Evolutionary conservation across 2,113 vertebrate species (phyloP), one percentile per base, ranked within the genome.

Genomic region (Castor canadensis): DNA sequence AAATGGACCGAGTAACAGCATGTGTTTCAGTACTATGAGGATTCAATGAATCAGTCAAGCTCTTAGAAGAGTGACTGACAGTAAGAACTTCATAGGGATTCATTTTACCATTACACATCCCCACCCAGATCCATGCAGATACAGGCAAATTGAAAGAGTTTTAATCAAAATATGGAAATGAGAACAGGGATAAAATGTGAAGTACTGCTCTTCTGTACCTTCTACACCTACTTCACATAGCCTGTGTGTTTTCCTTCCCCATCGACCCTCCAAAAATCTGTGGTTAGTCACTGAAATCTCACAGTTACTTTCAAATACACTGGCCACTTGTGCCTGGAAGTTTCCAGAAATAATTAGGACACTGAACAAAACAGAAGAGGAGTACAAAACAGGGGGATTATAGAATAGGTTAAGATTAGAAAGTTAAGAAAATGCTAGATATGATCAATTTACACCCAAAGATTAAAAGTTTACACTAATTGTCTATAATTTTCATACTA

Each of bases 111-210:
- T 52, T 49, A 73, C 0, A 80, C 3, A 76, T 0, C 7, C 3
- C 6, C 62, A 75, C 32, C 60, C 0, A 26, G 47, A 88, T 15
- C 45, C 6, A 56, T 30, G 54, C 26, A 47, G 32, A 79, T 11
- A 66, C 30, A 91, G 20, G 58, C n/a, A 76, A 40, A 60, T 3
- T 81, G 15, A 81, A 32, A 54, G 11, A 20, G 26, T 60, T 85
- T 87, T 83, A 75, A 93, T 32, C 16, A 91, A 93, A 93, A 67
- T 47, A 73, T 5, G 43, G 26, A 91, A 91, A 93, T 49, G 2
- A 40, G 58, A 72, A 62, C 38, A 75, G 9, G 4, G 11, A 40
- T 6, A 52, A 6, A 45, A 32, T 15, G 35, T 8, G 45, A 26
- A 54, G 19, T 12, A 17, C 4, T 49, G 15, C 0, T 84, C 40